These are phyloP conservation scores for Mythimna lalbum DNA, from an alignment of 2,888 invertebrate species.

Conservation along the genomic window DNA sequence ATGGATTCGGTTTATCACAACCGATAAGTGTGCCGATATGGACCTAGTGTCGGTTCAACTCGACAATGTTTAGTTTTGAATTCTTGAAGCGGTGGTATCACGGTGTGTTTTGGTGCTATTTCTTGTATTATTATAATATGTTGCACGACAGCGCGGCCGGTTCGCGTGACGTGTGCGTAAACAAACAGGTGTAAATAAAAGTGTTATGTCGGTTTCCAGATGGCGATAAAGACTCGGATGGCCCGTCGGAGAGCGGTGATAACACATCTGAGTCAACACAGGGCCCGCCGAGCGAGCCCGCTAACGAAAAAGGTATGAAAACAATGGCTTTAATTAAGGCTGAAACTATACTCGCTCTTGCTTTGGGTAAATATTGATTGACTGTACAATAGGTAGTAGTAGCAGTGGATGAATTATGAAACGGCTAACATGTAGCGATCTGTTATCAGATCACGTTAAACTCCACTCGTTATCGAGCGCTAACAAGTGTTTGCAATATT, in stretches of 20 bases:
- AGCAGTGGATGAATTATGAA: slow-evolving; percentile 43
- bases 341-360: slow-evolving; percentile 22
- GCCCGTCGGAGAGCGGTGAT: slow-evolving; percentile 89
- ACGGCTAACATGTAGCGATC: slow-evolving; percentile 45
- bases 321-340: slow-evolving; percentile 25
- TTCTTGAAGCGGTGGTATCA: slow-evolving; percentile 88
- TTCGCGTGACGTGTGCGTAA: slow-evolving; percentile 65
- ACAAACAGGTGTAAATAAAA: slow-evolving; percentile 68
- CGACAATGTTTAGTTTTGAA: slow-evolving; percentile 87
- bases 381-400: slow-evolving; percentile 14
- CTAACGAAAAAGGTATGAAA: slow-evolving; percentile 87
- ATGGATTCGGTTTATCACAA: slow-evolving; percentile 80
- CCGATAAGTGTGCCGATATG: slow-evolving; percentile 81
- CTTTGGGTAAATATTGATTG: slow-evolving; percentile 19
- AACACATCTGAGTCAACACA: slow-evolving; percentile 88
- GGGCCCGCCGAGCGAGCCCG: slow-evolving; percentile 84
- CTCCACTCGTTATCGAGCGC: slow-evolving; percentile 57
- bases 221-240: slow-evolving; percentile 90
- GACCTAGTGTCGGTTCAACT: slow-evolving; percentile 72
- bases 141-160: slow-evolving; percentile 35
- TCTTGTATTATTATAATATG: slow-evolving; percentile 38
- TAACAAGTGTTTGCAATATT: slow-evolving; percentile 60
- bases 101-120: slow-evolving; percentile 77
- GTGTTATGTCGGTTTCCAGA: slow-evolving; percentile 78
- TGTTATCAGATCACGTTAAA: slow-evolving; percentile 64